Evolutionary conservation across 2,797 vertebrate genomes (phyloP).

Genomic region (Macroramphosus scolopax): DNA sequence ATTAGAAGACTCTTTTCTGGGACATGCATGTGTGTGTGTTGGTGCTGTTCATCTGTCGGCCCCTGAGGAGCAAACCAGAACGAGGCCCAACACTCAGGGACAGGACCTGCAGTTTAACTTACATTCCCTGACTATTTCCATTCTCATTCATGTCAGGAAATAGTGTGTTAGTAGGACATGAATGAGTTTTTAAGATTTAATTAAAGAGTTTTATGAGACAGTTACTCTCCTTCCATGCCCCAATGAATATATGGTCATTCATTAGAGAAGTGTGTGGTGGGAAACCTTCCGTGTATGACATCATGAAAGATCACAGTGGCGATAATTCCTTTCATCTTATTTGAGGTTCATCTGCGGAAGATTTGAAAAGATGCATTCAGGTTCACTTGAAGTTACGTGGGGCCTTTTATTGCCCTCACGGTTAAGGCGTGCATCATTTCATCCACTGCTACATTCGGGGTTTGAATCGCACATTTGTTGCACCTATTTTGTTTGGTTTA

Average conservation of each 20-base stretch:
- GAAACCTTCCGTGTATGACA: no score
- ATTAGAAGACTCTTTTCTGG: no score
- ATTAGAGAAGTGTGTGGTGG: not conserved
- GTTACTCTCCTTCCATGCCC: conserved; percentile 11
- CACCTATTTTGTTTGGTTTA: no score
- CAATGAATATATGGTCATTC: conserved; percentile 11
- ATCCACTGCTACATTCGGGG: no score
- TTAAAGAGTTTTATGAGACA: conserved; percentile 36
- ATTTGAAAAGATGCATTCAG: no score
- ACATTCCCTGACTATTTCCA: conserved; percentile 44
- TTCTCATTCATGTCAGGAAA: conserved; percentile 31
- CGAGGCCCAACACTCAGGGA: conserved; percentile 33
- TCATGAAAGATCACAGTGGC: conserved; percentile 24
- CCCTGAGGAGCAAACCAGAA: conserved; percentile 33
- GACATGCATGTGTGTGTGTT: conserved; percentile 21
- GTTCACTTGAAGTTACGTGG: no score
- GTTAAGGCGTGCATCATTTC: no score
- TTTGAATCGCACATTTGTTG: no score
- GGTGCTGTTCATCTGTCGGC: conserved; percentile 32
- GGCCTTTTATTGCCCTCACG: no score
- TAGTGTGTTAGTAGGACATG: conserved; percentile 40
- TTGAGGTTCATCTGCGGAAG: no score
- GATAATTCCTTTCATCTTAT: no score
- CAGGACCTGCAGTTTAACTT: conserved; percentile 26
- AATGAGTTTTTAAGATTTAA: conserved; percentile 23